These are phyloP conservation scores for Malthinus flaveolus DNA, from an alignment of 2,888 invertebrate species.

Conservation along the genomic window DNA sequence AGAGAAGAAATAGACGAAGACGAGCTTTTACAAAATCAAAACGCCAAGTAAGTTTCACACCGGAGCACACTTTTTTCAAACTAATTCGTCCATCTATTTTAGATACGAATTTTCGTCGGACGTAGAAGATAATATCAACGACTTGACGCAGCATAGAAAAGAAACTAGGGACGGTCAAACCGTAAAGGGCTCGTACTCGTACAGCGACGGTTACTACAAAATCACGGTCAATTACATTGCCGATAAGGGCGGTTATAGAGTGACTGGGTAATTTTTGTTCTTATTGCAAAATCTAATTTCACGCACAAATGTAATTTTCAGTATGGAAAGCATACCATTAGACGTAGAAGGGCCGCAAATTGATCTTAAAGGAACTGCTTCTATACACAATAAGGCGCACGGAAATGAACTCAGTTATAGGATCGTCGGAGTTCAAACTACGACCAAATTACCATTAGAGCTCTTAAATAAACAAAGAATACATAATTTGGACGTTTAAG, in stretches of 20 bases:
- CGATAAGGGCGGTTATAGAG: constrained; percentile 64
- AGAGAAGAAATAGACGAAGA: not conserved
- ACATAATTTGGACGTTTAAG: no score
- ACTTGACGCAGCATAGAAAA: constrained; percentile 50
- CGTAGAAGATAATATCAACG: constrained; percentile 57
- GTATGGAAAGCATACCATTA: constrained; percentile 53
- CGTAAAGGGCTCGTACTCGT: constrained; percentile 60
- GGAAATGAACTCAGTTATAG: constrained; percentile 52
- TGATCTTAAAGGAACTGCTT: constrained; percentile 54
- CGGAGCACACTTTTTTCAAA: not conserved
- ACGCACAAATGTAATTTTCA: constrained; percentile 31
- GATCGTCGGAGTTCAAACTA: constrained; percentile 43
- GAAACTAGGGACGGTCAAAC: constrained; percentile 55
- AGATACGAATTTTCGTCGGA: constrained; percentile 55
- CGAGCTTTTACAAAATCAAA: not conserved
- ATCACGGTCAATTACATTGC: constrained; percentile 62
- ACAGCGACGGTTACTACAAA: constrained; percentile 63
- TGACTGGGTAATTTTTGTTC: constrained; percentile 55
- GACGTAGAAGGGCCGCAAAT: constrained; percentile 50
- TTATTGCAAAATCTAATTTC: not conserved
- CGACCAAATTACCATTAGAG: not conserved
- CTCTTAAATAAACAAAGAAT: not conserved
- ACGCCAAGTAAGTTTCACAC: constrained; percentile 1
- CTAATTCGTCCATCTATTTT: constrained; percentile 21
- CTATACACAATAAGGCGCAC: constrained; percentile 51